These are phyloP conservation scores for Drosophila lacertosa DNA, from an alignment of 1,140 invertebrate genomes.

Conservation along the genomic window DNA sequence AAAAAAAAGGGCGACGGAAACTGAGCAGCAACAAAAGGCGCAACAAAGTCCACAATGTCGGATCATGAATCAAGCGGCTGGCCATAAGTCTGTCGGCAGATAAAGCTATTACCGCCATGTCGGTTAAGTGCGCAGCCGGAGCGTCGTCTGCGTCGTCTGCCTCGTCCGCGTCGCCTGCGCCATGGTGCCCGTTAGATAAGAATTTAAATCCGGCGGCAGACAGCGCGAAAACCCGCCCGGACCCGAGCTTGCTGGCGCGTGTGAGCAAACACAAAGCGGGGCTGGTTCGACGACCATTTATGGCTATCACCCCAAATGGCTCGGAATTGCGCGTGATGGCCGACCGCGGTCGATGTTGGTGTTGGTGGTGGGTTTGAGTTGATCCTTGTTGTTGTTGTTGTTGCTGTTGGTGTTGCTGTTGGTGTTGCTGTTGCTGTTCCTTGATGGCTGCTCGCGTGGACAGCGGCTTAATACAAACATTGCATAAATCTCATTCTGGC, in stretches of 20 bases:
- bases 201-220: slow-evolving; percentile 71
- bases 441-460: slow-evolving; percentile 48
- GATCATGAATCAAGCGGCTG: slow-evolving; percentile 74
- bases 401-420: background rate
- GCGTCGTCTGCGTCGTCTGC: slow-evolving; percentile 7
- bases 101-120: slow-evolving; percentile 81
- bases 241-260: slow-evolving; percentile 27
- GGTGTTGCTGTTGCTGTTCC: slow-evolving; percentile 30
- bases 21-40: slow-evolving; percentile 37
- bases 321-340: slow-evolving; percentile 54
- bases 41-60: slow-evolving; percentile 48
- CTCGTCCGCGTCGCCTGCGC: slow-evolving; percentile 6
- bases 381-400: slow-evolving; percentile 13
- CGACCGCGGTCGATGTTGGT: too few relatives aligned
- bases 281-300: slow-evolving; percentile 62
- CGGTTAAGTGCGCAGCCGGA: slow-evolving; percentile 70
- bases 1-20: slow-evolving; percentile 13
- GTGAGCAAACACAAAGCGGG: slow-evolving; percentile 56
- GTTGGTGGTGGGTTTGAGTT: slow-evolving; percentile 59
- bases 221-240: slow-evolving; percentile 8
- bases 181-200: slow-evolving; percentile 70
- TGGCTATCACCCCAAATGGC: slow-evolving; percentile 76
- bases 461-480: slow-evolving; percentile 81
- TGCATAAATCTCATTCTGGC: slow-evolving; percentile 78
- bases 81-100: slow-evolving; percentile 79